Base-by-base conservation (phyloP, 2,797 vertebrate species). In the Okamejei kenojei region DNA sequence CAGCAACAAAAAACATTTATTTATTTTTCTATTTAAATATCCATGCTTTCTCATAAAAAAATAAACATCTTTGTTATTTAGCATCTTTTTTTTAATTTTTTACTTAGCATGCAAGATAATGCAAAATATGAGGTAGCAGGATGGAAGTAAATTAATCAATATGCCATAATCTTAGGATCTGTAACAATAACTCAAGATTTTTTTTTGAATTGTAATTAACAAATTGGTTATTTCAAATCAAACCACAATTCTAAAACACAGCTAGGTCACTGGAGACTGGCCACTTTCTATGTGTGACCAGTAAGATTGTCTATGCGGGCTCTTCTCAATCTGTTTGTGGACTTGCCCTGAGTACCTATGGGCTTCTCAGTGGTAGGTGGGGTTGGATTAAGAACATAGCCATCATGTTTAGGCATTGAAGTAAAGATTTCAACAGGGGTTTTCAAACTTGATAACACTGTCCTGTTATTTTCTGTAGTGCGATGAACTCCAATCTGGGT, bases 361-460 rank as follows among this genome's bases (percentile, higher is more conserved):
- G 90, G 90, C 68, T 91, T 91, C 35, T 91, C 90, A 91, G 35
- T 10, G 6, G 35, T 73, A 13, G 90, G 90, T 91, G 90, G 90
- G 7, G 68, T 11, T 54, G 90, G 90, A 35, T 73, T 91, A 45
- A 91, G 90, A 74, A 74, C 26, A 74, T 45, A 68, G 23, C 68
- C 90, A 71, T 74, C 65, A 21, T 71, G 68, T 54, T 74, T 91
- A 13, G 90, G 1, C 4, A 4, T 11, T 68, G 86, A 71, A 4
- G 86, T 6, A 35, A 90, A 38, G 8, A 73, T 23, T 68, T 71
- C 90, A 74, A 29, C 23, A 6, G 90, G 68, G 90, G 19, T 91
- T 74, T 5, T 91, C 21, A 74, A 91, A 38, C 35, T 91, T 29
- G 90, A 91, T 38, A 68, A 17, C 0, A 54, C 73, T 73, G 35